A percentile compares a stretch with the other conserved stretches of the same genome.
These are phyloP conservation scores for Hoplodrina blanda DNA, from an alignment of 2,888 invertebrate species.

Conservation along the genomic window DNA sequence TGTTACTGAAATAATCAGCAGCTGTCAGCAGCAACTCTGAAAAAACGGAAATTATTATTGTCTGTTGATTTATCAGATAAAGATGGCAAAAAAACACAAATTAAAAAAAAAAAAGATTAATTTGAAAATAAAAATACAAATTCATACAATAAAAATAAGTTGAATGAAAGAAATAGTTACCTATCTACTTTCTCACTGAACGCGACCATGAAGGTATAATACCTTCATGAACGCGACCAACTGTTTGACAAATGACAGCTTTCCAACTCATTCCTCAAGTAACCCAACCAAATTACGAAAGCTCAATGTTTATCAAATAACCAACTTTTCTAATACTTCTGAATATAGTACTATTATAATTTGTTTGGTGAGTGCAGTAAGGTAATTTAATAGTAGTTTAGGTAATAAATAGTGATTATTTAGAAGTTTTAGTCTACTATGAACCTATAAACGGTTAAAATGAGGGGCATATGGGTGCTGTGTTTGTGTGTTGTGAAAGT, in stretches of 20 bases:
- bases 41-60: too few relatives aligned
- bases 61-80: too few relatives aligned
- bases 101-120: too few relatives aligned
- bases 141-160: too few relatives aligned
- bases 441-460: slow-evolving; percentile 64
- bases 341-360: slow-evolving; percentile 35
- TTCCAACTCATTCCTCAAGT: slow-evolving; percentile 75
- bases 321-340: neutral
- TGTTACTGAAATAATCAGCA: too few relatives aligned
- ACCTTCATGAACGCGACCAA: slow-evolving; percentile 42
- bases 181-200: slow-evolving; percentile 25
- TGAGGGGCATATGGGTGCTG: slow-evolving; percentile 74
- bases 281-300: slow-evolving; percentile 61
- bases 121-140: too few relatives aligned
- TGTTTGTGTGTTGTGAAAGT: slow-evolving; percentile 71
- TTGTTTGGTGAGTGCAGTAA: slow-evolving; percentile 39
- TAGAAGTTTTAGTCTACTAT: slow-evolving; percentile 54
- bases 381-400: neutral
- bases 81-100: too few relatives aligned
- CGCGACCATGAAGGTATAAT: too few relatives aligned
- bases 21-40: too few relatives aligned
- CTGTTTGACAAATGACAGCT: slow-evolving; percentile 79
- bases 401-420: slow-evolving; percentile 28
- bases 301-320: accelerated
- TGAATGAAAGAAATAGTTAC: too few relatives aligned